Evolutionary conservation across 2,888 invertebrate genomes (phyloP).

Genomic region (Sinotaia quadrata): DNA sequence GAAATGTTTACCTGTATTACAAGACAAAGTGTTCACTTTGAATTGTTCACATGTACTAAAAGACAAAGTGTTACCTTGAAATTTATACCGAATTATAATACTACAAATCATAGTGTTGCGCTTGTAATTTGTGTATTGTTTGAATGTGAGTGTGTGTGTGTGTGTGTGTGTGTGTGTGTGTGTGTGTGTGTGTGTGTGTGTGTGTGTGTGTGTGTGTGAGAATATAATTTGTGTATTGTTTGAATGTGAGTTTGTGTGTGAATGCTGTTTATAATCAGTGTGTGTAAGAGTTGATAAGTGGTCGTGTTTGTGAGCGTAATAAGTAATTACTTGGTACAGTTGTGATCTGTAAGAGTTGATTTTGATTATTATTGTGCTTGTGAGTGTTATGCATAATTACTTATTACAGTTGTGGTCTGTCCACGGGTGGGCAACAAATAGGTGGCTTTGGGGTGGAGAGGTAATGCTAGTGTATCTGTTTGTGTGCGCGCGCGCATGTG

Average conservation of each 20-base stretch:
- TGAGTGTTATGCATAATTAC: not conserved
- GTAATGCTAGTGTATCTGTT: constrained; percentile 7
- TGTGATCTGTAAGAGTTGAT: not conserved
- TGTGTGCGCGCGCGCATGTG: not conserved
- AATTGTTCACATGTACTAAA: too few species aligned
- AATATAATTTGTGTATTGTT: too few species aligned
- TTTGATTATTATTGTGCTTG: not conserved
- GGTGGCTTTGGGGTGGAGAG: too few species aligned
- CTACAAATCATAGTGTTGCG: too few species aligned
- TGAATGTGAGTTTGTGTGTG: too few species aligned
- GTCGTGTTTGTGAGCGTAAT: not conserved
- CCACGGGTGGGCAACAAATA: not conserved
- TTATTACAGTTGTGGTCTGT: not conserved
- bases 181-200: constrained; percentile 9
- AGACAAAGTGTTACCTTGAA: too few species aligned
- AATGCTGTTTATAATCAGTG: not conserved
- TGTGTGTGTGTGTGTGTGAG: not conserved
- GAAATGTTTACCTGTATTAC: too few species aligned
- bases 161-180: constrained; percentile 1
- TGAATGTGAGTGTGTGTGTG: constrained; percentile 16
- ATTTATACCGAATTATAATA: too few species aligned
- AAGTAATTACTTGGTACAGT: not conserved
- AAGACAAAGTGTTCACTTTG: too few species aligned
- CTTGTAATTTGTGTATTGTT: too few species aligned
- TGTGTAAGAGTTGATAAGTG: not conserved